Percentiles rank a stretch among this genome's conserved stretches.
phyloP scores from a whole-genome alignment of 1,140 invertebrate species.

The Dendrolimus punctatus region DNA sequence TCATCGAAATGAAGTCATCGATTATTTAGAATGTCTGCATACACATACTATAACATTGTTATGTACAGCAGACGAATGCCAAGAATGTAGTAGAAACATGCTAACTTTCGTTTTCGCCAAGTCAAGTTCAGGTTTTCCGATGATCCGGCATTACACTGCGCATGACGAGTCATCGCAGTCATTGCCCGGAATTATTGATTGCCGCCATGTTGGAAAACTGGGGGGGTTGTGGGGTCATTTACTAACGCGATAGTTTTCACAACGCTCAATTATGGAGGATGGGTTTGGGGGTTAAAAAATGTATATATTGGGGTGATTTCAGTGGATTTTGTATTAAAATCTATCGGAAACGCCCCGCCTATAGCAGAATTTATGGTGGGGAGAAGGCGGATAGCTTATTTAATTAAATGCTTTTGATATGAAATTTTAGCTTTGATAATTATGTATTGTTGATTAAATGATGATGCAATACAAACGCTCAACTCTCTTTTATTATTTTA shows the following conservation, averaged over 20 bases:
- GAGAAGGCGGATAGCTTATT: slow-evolving; percentile 45
- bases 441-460: slow-evolving; percentile 12
- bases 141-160: slow-evolving; percentile 49
- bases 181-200: slow-evolving; percentile 71
- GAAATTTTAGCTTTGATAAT: slow-evolving; percentile 20
- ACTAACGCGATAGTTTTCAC: slow-evolving; percentile 69
- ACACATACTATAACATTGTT: not conserved
- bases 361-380: slow-evolving; percentile 46
- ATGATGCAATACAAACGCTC: too few species aligned
- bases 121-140: slow-evolving; percentile 70
- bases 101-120: slow-evolving; percentile 70
- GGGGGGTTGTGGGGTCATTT: slow-evolving; percentile 50
- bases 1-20: too few species aligned
- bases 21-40: too few species aligned
- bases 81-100: slow-evolving; percentile 69
- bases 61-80: slow-evolving; percentile 39
- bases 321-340: slow-evolving; percentile 64
- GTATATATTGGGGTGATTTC: slow-evolving; percentile 57
- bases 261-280: slow-evolving; percentile 65
- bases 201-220: slow-evolving; percentile 63
- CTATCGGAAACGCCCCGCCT: slow-evolving; percentile 43
- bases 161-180: slow-evolving; percentile 69
- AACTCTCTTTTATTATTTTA: too few species aligned
- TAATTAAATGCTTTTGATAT: slow-evolving; percentile 40
- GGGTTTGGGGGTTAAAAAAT: slow-evolving; percentile 52